Base-by-base conservation (phyloP, 2,113 vertebrate species). In the Corydoras maculifer region DNA sequence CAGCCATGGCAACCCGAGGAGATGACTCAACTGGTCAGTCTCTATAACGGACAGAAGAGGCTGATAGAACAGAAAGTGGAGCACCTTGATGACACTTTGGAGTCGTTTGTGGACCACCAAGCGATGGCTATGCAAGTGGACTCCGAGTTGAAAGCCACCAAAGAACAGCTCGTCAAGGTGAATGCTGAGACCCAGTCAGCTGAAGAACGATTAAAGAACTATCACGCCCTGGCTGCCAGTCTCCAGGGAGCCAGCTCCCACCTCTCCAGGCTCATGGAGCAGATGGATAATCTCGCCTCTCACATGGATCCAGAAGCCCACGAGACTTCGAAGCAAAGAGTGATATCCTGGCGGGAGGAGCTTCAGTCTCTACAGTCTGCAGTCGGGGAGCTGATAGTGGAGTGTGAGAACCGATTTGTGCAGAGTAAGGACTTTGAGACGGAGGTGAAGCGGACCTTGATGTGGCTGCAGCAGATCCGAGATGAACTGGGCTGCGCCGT, bases 371-470 rank as follows among this genome's bases (percentile, higher is more conserved):
- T 97, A 80, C 94, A 95, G 55, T 80, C 90, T 1, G 87, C 88
- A 0, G 86, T 98, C 0, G 88, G 88, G 0, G 91, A 90, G 1
- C 88, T 84, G 0, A 94, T 97, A 58, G 88, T 89, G 0, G 96
- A 99, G 75, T 98, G 96, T 0, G 96, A 99, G 85, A 91, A 81
- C 78, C 88, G 89, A 60, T 90, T 90, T 11, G 76, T 90, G 62
- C 89, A 90, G 69, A 90, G 94, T 30, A 94, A 92, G 81, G 95
- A 99, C 83, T 96, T 98, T 78, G 93, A 96, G 85, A 94, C 93
- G 0, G 95, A 99, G 85, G 92, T 98, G 86, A 88, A 89, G 54
- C 89, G 86, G 49, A 94, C 92, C 0, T 89, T 97, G 0, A 91
- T 91, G n/a, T 97, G 96, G 94, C 83, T 99, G 70, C 91, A 91